These are phyloP conservation scores for Dendropsophus ebraccatus DNA, from an alignment of 2,113 vertebrate species.

Conservation along the genomic window DNA sequence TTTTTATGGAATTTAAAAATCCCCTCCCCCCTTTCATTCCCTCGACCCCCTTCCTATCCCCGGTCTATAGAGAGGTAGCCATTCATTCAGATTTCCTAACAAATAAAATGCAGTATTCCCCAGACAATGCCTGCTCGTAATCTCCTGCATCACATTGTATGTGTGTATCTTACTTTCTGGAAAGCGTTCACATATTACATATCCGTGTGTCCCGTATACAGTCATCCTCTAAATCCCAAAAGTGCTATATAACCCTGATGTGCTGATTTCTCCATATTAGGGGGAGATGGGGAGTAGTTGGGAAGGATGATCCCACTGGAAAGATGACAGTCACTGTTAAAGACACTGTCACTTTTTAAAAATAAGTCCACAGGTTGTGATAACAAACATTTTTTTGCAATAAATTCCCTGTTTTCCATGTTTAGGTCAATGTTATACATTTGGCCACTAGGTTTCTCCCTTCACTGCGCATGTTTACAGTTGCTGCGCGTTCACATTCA, in stretches of 20 bases:
- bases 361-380: no score
- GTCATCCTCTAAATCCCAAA: background rate
- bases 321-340: no score
- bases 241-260: no score
- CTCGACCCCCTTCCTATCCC: conserved; percentile 68
- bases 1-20: conserved; percentile 79
- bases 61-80: conserved; percentile 68
- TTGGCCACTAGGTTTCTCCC: no score
- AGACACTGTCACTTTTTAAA: no score
- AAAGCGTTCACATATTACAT: background rate
- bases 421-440: no score
- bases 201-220: background rate
- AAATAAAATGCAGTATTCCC: conserved; percentile 59
- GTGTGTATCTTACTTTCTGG: background rate
- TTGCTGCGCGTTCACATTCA: no score
- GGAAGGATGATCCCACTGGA: background rate
- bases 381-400: no score
- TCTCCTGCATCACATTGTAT: background rate
- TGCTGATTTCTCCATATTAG: no score
- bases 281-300: background rate
- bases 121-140: background rate
- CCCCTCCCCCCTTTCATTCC: background rate
- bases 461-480: no score
- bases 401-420: no score
- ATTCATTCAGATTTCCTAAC: conserved; percentile 68